Evolutionary conservation across 1,140 invertebrate genomes (phyloP).

Genomic region (Magallana gigas): DNA sequence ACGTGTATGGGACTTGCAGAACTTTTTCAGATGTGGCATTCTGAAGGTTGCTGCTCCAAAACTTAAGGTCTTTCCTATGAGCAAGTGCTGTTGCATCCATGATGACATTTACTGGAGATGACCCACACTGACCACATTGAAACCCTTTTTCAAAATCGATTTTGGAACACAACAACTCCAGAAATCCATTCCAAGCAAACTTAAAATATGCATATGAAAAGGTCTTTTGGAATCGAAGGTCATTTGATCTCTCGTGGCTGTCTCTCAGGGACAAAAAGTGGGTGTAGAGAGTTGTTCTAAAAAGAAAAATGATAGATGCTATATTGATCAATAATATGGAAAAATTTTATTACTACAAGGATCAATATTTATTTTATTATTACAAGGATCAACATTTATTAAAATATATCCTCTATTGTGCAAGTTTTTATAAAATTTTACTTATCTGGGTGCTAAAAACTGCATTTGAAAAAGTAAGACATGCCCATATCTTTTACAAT

Average conservation of each 20-base stretch:
- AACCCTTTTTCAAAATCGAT: too few relatives aligned
- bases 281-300: too few relatives aligned
- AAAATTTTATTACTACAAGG: neutral
- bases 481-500: too few relatives aligned
- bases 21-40: neutral
- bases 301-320: neutral
- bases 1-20: neutral
- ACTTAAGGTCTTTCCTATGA: neutral
- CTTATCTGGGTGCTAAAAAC: neutral
- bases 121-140: too few relatives aligned
- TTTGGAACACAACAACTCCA: too few relatives aligned
- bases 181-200: too few relatives aligned
- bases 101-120: too few relatives aligned
- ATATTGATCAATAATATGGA: neutral
- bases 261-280: too few relatives aligned
- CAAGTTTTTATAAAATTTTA: neutral
- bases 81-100: constrained; percentile 1
- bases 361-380: neutral
- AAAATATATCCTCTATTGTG: neutral
- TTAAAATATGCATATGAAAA: too few relatives aligned
- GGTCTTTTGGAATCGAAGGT: too few relatives aligned
- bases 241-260: too few relatives aligned
- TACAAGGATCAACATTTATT: neutral
- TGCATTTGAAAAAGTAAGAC: too few relatives aligned
- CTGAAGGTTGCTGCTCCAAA: neutral